Evolutionary conservation across 1,140 invertebrate genomes (phyloP).

Genomic region (Homarus americanus): DNA sequence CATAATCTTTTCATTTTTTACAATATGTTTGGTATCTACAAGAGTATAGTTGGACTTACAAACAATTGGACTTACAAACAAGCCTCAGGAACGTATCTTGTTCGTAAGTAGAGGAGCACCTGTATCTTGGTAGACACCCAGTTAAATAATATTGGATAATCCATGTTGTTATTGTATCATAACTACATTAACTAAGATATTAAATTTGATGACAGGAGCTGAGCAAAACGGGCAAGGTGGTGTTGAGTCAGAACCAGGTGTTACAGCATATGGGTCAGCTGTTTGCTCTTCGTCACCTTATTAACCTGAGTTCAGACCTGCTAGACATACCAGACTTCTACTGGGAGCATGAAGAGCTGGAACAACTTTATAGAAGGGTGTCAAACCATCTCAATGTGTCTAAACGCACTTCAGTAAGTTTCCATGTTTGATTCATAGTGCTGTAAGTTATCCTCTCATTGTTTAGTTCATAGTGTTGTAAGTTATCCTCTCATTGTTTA

Average conservation of each 20-base stretch:
- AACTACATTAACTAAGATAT: background rate
- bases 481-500: too few species aligned
- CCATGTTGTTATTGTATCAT: background rate
- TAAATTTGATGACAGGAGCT: constrained; percentile 53
- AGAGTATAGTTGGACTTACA: too few species aligned
- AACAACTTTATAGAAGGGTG: constrained; percentile 88
- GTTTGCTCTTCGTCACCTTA: constrained; percentile 91
- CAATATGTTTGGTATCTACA: too few species aligned
- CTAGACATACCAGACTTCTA: constrained; percentile 98
- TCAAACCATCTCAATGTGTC: constrained; percentile 91
- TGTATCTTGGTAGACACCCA: too few species aligned
- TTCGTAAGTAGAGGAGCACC: too few species aligned
- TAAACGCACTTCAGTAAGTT: constrained; percentile 86
- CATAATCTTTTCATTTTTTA: too few species aligned
- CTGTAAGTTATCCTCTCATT: too few species aligned
- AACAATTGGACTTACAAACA: too few species aligned
- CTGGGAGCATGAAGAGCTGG: constrained; percentile 94
- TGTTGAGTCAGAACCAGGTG: constrained; percentile 81
- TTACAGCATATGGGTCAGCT: constrained; percentile 94
- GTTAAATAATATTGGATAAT: too few species aligned
- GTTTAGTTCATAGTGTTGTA: too few species aligned
- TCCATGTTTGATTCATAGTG: too few species aligned
- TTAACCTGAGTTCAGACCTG: constrained; percentile 95
- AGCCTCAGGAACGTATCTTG: too few species aligned
- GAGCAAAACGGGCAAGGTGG: constrained; percentile 60